Evolutionary conservation across 1,140 invertebrate genomes (phyloP), one percentile per base, ranked within the genome.

Genomic region (Penaeus vannamei): DNA sequence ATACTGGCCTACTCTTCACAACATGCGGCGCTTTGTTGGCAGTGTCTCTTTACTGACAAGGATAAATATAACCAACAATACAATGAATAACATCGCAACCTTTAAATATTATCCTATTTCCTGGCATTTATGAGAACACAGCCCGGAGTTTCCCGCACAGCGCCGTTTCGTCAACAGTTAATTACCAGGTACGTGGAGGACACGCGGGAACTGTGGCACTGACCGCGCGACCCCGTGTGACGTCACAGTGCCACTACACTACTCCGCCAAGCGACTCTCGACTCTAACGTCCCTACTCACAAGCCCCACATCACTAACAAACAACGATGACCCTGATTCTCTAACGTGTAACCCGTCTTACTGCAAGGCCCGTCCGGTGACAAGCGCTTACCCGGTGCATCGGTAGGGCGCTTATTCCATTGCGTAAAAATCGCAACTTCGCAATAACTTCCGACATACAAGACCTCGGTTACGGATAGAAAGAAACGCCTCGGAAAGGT

Each of bases 321-420:
- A 84, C 83, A 84, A 42, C 42, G 61, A 46, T 84, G 83, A 84
- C 83, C 83, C 83, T 84, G 83, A 84, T 84, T 84, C 83, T 84
- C n/a, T 29, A 61, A 26, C 61, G 61, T 23, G 60, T 66, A 66
- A 69, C 14, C 62, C 61, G 83, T 32, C 83, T 32, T 26, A 23
- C 60, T 36, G 83, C 64, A 84, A 23, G 17, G n/a, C 64, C 32
- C 83, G 61, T 84, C 83, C 83, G 83, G 32, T 23, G 22, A 2
- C n/a, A 46, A 17, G 20, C 46, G 29, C 22, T 59, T 42, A 53
- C 42, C 76, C 20, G 8, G n/a, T 36, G 29, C 12, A 20, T 36
- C 29, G 17, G 19, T 29, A 10, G 2, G 12, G 77, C 53, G 76
- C 72, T 77, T 72, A 59, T 72, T 77, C 84, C 10, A 12, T 53